Percentiles rank a stretch among this genome's conserved stretches.
Conservation (phyloP, 2,113 vertebrate genomes). For the Phylloscopus whistleri region DNA sequence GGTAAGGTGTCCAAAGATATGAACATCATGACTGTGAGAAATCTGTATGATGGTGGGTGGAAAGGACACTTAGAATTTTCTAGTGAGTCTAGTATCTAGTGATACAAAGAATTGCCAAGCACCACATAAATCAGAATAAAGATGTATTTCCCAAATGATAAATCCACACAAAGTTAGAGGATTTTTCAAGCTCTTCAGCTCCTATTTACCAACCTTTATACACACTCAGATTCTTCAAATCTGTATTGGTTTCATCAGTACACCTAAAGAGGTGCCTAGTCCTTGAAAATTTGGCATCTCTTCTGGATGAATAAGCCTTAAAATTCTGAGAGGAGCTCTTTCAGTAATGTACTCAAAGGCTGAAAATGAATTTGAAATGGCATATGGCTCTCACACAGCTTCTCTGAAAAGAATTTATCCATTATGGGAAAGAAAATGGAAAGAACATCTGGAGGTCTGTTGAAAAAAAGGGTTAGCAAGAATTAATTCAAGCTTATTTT, state of each 20-base stretch:
- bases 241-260: background rate
- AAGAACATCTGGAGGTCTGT: background rate
- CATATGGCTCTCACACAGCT: background rate
- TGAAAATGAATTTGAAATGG: constrained; percentile 12
- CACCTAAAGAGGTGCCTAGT: background rate
- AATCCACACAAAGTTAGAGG: background rate
- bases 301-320: background rate
- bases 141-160: background rate
- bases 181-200: background rate
- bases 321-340: background rate
- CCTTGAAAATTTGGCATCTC: background rate
- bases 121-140: background rate
- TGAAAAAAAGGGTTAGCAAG: background rate
- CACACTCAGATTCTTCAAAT: background rate
- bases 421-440: background rate
- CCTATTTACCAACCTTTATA: background rate
- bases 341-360: background rate
- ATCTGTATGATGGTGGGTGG: background rate
- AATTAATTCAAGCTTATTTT: background rate
- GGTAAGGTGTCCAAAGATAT: background rate
- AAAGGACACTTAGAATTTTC: background rate
- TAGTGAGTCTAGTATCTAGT: background rate
- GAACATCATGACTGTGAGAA: background rate
- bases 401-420: constrained; percentile 3
- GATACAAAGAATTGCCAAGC: background rate